phyloP scores from a whole-genome alignment of 2,113 vertebrate genomes.

The Empidonax alnorum region DNA sequence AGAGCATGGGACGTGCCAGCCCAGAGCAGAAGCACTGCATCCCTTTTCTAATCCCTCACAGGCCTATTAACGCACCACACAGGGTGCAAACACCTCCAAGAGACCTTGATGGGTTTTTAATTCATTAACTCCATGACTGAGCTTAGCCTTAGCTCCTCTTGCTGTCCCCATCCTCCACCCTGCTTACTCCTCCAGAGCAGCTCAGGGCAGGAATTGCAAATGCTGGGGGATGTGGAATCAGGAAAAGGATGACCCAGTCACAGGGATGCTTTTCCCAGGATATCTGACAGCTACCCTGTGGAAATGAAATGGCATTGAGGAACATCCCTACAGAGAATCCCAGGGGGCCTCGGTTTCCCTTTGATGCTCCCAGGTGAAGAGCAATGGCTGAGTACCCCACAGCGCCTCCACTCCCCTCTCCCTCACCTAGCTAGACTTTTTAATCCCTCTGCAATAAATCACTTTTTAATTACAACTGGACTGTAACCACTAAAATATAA shows the following conservation, averaged over 20 bases:
- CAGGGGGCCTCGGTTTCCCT: not conserved
- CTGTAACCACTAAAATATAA: not conserved
- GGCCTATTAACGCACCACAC: not conserved
- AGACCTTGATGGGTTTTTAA: not conserved
- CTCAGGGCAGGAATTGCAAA: not conserved
- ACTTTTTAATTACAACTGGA: not conserved
- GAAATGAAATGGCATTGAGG: not conserved
- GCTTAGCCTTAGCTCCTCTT: not conserved
- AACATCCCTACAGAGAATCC: not conserved
- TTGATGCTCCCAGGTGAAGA: not conserved
- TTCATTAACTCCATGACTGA: not conserved
- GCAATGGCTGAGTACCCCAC: rapidly evolving
- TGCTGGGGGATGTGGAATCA: not conserved
- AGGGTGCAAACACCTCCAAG: not conserved
- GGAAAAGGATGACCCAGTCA: not conserved
- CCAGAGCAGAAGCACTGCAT: rapidly evolving
- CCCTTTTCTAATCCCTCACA: not conserved
- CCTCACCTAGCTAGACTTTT: not conserved
- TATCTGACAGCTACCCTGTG: not conserved
- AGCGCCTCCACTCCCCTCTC: not conserved
- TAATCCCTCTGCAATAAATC: not conserved
- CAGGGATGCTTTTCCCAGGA: not conserved
- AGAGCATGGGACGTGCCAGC: rapidly evolving
- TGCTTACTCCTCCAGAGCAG: not conserved
- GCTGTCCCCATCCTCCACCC: not conserved